These are phyloP conservation scores for Oryzias celebensis DNA, from an alignment of 2,113 vertebrate species.

Conservation along the genomic window DNA sequence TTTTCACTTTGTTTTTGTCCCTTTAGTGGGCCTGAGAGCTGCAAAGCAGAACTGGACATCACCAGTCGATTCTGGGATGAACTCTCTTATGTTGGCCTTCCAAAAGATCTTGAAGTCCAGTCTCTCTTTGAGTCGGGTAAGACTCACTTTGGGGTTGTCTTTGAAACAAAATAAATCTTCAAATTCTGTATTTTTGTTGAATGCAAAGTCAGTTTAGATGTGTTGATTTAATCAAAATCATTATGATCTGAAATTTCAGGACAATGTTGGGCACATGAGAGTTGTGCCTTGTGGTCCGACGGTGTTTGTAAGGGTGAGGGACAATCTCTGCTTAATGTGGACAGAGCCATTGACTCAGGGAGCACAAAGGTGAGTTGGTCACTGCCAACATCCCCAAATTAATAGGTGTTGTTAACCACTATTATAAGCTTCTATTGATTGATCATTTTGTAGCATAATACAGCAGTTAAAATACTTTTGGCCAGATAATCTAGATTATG, in stretches of 20 bases:
- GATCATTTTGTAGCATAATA: too few relatives aligned
- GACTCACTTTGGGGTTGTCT: conserved; percentile 1
- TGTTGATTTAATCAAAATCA: too few relatives aligned
- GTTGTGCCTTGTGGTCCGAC: conserved; percentile 94
- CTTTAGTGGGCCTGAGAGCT: conserved; percentile 60
- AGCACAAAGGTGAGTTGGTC: conserved; percentile 93
- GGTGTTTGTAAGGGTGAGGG: conserved; percentile 87
- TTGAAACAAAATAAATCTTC: too few relatives aligned
- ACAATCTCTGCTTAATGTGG: conserved; percentile 88
- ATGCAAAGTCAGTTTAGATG: not conserved
- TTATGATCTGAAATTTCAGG: conserved; percentile 70
- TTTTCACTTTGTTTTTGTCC: not conserved
- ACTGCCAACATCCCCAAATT: conserved; percentile 39
- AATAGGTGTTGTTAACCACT: conserved; percentile 63
- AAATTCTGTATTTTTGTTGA: not conserved
- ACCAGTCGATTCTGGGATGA: conserved; percentile 91
- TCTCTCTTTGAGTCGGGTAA: conserved; percentile 96
- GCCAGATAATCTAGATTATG: too few relatives aligned
- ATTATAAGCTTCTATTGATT: conserved; percentile 7
- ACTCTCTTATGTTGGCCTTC: conserved; percentile 93
- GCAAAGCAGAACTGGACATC: conserved; percentile 79
- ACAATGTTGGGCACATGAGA: conserved; percentile 96
- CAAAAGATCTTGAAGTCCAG: conserved; percentile 86
- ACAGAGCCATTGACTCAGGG: conserved; percentile 99
- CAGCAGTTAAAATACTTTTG: too few relatives aligned